Base-by-base conservation (phyloP, 2,113 vertebrate species). In the Arenaria interpres region DNA sequence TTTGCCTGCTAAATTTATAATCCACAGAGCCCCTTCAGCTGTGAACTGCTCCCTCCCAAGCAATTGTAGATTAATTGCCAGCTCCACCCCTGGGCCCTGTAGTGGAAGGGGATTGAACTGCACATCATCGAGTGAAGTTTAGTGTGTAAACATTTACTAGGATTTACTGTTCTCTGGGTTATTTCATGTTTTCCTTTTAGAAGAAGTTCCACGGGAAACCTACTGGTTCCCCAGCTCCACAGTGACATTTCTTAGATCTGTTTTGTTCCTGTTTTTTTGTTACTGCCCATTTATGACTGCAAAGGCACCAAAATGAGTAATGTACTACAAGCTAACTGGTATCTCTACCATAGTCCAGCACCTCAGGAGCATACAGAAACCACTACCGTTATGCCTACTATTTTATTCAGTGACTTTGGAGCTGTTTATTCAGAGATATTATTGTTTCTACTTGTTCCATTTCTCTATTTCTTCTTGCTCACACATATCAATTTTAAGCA, bases 51-150 rank as follows among this genome's bases (percentile, higher is more conserved):
- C 84, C 94, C 93, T 96, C 90, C 96, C 94, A 97, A 78, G 93
- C 90, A 94, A 97, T 93, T 91, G 88, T 68, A 90, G 90, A 96
- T 96, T 95, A 95, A 97, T 97, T 96, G 95, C 80, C 86, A 83
- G 91, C 93, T 96, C 94, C 85, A 82, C 94, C 83, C 46, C 51
- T 85, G 91, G 85, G 79, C 60, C 88, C 77, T 95, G 78, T 59
- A 78, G 83, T 59, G 89, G 80, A 94, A 16, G 51, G 80, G 71
- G 54, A 76, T 37, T 75, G 86, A 96, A 94, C 91, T 85, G 39
- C 85, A 90, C 71, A 81, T 90, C 74, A 81, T 30, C 39, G 41
- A 87, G 67, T 56, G 59, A 93, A 89, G 63, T 82, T 96, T 8
- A 75, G 69, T 41, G 23, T 81, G n/a, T 66, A 94, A 97, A 95